A percentile compares a stretch with the other conserved stretches of the same genome.
phyloP scores from a whole-genome alignment of 2,888 invertebrate species.

The Trisateles emortualis region DNA sequence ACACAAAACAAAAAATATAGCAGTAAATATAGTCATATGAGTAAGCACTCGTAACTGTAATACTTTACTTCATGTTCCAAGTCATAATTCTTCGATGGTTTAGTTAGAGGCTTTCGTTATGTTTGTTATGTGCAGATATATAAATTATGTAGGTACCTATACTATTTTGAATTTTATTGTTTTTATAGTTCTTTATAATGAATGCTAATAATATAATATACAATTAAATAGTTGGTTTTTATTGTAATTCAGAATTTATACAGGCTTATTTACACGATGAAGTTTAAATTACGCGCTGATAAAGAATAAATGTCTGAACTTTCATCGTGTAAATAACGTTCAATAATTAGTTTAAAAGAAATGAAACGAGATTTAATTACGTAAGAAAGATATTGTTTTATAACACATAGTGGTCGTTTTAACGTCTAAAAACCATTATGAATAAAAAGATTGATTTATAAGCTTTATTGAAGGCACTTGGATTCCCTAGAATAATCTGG shows the following conservation, averaged over 20 bases:
- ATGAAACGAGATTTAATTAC: too few relatives aligned
- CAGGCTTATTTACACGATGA: neutral
- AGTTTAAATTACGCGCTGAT: too few relatives aligned
- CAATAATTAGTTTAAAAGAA: too few relatives aligned
- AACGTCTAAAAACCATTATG: too few relatives aligned
- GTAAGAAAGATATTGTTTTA: too few relatives aligned
- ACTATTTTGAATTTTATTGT: conserved; percentile 33
- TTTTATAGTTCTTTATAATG: conserved; percentile 27
- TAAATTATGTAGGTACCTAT: conserved; percentile 19
- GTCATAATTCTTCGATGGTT: conserved; percentile 17
- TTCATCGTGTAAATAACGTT: too few relatives aligned
- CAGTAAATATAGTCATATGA: conserved; percentile 23
- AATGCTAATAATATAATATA: conserved; percentile 33
- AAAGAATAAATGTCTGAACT: too few relatives aligned
- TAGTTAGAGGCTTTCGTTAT: conserved; percentile 30
- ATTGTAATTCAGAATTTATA: conserved; percentile 15
- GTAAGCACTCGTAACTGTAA: conserved; percentile 28
- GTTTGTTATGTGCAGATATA: conserved; percentile 19
- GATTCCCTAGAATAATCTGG: too few relatives aligned
- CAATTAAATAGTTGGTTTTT: conserved; percentile 32
- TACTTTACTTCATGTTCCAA: conserved; percentile 18
- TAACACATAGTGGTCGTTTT: too few relatives aligned
- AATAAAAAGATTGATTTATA: too few relatives aligned
- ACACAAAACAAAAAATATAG: conserved; percentile 15
- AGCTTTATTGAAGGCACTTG: too few relatives aligned